Evolutionary conservation across 2,888 invertebrate species (phyloP).

Genomic region (Tetranychus truncatus): DNA sequence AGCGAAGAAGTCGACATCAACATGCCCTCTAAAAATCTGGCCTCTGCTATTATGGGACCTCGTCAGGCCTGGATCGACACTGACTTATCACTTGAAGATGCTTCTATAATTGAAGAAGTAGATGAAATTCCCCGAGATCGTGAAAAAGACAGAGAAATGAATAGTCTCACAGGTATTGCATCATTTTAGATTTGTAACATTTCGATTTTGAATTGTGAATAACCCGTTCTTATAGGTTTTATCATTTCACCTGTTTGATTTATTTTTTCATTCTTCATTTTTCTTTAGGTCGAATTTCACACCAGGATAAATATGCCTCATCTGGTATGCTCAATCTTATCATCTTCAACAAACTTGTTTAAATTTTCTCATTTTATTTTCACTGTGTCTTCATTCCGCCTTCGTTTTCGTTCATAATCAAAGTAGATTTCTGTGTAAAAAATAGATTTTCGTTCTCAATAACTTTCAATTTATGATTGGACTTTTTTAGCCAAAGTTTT

Average conservation of each 20-base stretch:
- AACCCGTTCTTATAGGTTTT: background rate
- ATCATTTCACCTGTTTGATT: background rate
- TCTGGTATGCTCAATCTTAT: conserved; percentile 50
- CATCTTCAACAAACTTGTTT: conserved; percentile 13
- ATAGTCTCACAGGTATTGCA: conserved; percentile 19
- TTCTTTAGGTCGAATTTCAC: conserved; percentile 71
- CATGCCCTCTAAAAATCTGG: background rate
- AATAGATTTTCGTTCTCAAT: too few species aligned
- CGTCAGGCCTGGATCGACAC: conserved; percentile 20
- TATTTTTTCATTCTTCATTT: background rate
- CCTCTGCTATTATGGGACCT: conserved; percentile 2
- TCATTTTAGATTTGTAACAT: background rate
- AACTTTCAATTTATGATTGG: too few species aligned
- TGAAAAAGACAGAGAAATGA: conserved; percentile 9
- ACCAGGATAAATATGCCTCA: conserved; percentile 95
- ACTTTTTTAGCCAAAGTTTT: too few species aligned
- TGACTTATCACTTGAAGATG: conserved; percentile 21
- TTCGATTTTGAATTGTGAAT: background rate
- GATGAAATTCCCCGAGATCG: conserved; percentile 19
- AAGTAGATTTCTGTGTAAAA: too few species aligned
- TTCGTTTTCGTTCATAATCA: too few species aligned
- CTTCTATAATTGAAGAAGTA: conserved; percentile 20
- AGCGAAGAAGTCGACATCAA: background rate
- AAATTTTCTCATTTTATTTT: conserved; percentile 13
- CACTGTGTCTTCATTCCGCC: too few species aligned